These are phyloP conservation scores for Sebastes taczanowskii DNA, from an alignment of 2,797 vertebrate genomes.

Conservation along the genomic window DNA sequence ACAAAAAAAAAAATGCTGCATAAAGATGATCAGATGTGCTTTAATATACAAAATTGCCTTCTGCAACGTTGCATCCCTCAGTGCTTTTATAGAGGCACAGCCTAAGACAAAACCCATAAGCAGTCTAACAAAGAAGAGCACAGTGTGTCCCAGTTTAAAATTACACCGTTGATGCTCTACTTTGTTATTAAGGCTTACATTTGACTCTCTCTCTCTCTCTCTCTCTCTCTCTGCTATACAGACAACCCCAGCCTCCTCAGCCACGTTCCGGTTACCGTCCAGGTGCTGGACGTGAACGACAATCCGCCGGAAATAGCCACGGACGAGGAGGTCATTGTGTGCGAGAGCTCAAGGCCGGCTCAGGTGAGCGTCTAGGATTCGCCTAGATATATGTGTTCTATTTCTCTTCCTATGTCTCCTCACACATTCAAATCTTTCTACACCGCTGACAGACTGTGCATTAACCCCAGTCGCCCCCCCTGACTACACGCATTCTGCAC, in stretches of 20 bases:
- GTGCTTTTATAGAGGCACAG: conserved; percentile 20
- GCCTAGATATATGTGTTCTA: neutral
- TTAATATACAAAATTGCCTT: conserved; percentile 20
- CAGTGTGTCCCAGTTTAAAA: conserved; percentile 37
- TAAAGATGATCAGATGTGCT: conserved; percentile 34
- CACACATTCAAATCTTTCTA: neutral
- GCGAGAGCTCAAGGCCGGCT: conserved; percentile 92
- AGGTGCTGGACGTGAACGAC: conserved; percentile 96
- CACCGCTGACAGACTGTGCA: neutral
- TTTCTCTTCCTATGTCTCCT: neutral
- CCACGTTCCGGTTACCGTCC: conserved; percentile 89
- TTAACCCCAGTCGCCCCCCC: conserved; percentile 1
- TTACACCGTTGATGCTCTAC: conserved; percentile 3
- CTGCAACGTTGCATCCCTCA: neutral
- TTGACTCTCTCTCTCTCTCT: conserved; percentile 35
- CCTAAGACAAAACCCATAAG: conserved; percentile 20
- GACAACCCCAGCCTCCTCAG: conserved; percentile 91
- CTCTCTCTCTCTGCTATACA: conserved; percentile 69
- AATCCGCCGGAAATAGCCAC: conserved; percentile 90
- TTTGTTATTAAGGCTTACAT: conserved; percentile 19
- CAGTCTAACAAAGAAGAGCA: conserved; percentile 9
- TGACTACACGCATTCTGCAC: conserved; percentile 23
- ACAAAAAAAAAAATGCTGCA: neutral
- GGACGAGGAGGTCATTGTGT: conserved; percentile 92
- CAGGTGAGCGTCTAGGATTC: conserved; percentile 84